These are phyloP conservation scores for Oligia latruncula DNA, from an alignment of 2,888 invertebrate species.

Conservation along the genomic window DNA sequence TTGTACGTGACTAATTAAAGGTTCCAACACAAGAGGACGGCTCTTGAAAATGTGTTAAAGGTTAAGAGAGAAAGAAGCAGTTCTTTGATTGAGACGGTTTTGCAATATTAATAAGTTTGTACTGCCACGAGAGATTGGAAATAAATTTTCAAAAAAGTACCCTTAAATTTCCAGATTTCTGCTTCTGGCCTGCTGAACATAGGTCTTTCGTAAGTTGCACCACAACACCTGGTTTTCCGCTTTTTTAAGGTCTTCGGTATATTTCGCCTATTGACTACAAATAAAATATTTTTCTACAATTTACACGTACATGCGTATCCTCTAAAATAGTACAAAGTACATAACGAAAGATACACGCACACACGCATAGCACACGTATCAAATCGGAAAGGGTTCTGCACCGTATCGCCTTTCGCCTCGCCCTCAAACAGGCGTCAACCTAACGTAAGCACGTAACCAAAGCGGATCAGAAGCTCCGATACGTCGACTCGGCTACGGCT, in stretches of 20 bases:
- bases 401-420: no score
- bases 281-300: neutral
- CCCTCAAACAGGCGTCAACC: no score
- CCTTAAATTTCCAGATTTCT: no score
- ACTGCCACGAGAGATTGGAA: neutral
- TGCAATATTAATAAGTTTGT: neutral
- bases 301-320: neutral
- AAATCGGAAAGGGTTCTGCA: no score
- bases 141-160: neutral
- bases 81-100: neutral
- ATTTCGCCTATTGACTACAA: neutral
- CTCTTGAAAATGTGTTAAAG: slow-evolving; percentile 32
- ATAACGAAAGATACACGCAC: neutral
- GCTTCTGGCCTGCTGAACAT: no score
- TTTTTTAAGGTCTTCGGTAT: no score
- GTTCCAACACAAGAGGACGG: slow-evolving; percentile 4
- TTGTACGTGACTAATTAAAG: slow-evolving; percentile 48
- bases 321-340: neutral
- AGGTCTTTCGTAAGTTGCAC: no score
- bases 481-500: no score
- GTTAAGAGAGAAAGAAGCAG: slow-evolving; percentile 4
- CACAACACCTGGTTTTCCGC: no score
- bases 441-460: no score
- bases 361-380: no score
- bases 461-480: no score